Base-by-base conservation (phyloP, 2,113 vertebrate species). In the Athene cunicularia region DNA sequence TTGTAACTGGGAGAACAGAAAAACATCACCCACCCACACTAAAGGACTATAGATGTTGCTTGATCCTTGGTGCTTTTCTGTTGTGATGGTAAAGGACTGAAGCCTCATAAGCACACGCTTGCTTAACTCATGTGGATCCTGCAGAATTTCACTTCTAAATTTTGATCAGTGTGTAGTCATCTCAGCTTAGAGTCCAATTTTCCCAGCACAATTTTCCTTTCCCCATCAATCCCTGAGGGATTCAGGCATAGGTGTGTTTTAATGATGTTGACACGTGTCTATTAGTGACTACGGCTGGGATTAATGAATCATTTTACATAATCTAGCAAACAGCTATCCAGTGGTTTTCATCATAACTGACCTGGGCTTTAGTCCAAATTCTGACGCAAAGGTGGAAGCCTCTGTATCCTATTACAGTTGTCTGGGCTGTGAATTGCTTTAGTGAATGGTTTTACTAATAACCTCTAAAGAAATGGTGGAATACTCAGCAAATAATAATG, bases 261-360 rank as follows among this genome's bases (percentile, higher is more conserved):
- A 82, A 85, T 49, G 84, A 82, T 80, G 80, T 89, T 2, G 22
- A 95, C 95, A 87, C 22, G 27, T 94, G 77, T 70, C 77, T 97
- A 43, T 86, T 94, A 90, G 70, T 80, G 72, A 90, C 43, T 96
- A 80, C 70, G 66, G 37, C 66, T 64, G 84, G 63, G 80, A 91
- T 74, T 91, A 94, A 81, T 89, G 76, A 96, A 81, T 97, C 88
- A 86, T 74, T 92, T 95, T 70, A 30, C 75, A 83, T 86, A 94
- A 90, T 52, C 39, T 58, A 87, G 56, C 76, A 88, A 94, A 86
- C 73, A 88, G 92, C 89, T 71, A 56, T 56, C 71, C 66, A 77
- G 60, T 71, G 59, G 63, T 94, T 96, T 96, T 92, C 82, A 75
- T 93, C 79, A 81, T 28, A 49, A 5, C 64, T 92, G 84, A 79